A percentile compares a stretch with the other conserved stretches of the same genome.
These are phyloP conservation scores for Luffia ferchaultella DNA, from an alignment of 2,888 invertebrate genomes.

Conservation along the genomic window DNA sequence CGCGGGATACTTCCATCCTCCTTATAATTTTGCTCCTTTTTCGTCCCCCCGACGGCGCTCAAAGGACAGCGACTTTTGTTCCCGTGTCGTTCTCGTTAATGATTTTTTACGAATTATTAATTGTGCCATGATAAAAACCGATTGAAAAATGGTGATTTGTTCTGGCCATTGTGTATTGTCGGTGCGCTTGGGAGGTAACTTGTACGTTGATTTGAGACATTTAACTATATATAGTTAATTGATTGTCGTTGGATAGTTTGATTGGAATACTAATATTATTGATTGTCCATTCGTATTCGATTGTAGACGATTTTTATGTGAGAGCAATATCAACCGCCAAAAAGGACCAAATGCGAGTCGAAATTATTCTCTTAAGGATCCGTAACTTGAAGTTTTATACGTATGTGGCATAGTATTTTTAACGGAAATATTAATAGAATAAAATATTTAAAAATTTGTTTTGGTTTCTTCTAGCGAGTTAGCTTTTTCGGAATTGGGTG, in stretches of 20 bases:
- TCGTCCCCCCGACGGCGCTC: conserved; percentile 32
- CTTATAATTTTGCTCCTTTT: conserved; percentile 29
- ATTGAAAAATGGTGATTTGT: conserved; percentile 56
- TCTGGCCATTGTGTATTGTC: conserved; percentile 28
- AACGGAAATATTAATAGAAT: no score
- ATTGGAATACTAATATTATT: no score
- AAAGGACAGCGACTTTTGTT: conserved; percentile 62
- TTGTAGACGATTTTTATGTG: no score
- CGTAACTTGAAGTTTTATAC: no score
- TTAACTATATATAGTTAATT: neutral
- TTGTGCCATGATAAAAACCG: conserved; percentile 50
- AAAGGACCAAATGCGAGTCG: no score
- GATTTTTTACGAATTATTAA: conserved; percentile 65
- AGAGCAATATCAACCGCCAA: no score
- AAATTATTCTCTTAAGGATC: no score
- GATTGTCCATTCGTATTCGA: no score
- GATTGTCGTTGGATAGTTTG: neutral
- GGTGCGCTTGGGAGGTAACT: neutral
- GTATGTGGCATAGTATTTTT: no score
- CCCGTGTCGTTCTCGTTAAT: conserved; percentile 59
- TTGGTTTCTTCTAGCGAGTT: no score
- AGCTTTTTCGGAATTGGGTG: no score
- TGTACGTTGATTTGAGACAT: neutral
- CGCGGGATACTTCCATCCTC: conserved; percentile 32
- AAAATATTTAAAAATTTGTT: no score